Conservation (phyloP, 2,888 invertebrate genomes). For the Lithophane socia region DNA sequence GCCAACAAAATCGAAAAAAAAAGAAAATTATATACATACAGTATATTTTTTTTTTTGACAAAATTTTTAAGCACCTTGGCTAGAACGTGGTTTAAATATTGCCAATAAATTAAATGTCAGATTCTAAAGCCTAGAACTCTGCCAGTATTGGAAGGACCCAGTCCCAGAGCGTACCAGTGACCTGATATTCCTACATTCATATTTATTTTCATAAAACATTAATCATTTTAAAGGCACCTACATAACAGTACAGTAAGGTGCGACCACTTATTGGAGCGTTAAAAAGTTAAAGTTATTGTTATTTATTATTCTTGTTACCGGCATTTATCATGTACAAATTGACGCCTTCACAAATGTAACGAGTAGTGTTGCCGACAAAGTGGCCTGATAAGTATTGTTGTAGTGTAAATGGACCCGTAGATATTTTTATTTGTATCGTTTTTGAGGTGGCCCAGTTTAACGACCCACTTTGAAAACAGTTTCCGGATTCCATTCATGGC, state of each 20-base stretch:
- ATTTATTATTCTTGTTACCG: conserved; percentile 64
- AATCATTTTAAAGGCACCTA: conserved; percentile 38
- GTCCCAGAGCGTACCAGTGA: too few species aligned
- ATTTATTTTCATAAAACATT: conserved; percentile 11
- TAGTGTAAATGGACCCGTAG: conserved; percentile 33
- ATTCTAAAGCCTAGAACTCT: too few species aligned
- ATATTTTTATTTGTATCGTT: background rate
- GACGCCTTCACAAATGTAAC: conserved; percentile 72
- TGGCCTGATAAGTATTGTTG: conserved; percentile 38
- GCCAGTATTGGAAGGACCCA: too few species aligned
- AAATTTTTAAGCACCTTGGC: too few species aligned
- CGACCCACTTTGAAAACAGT: background rate
- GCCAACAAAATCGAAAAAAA: too few species aligned
- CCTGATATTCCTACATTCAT: too few species aligned
- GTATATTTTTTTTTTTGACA: too few species aligned
- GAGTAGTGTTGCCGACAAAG: conserved; percentile 61
- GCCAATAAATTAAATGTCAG: too few species aligned
- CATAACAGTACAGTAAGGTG: conserved; percentile 46
- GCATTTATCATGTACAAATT: conserved; percentile 77
- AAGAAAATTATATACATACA: too few species aligned
- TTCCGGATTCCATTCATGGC: background rate
- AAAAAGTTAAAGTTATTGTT: conserved; percentile 67
- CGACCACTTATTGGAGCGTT: conserved; percentile 56
- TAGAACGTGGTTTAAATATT: too few species aligned
- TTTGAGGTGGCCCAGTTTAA: background rate